A percentile compares a stretch with the other conserved stretches of the same genome.
phyloP scores from a whole-genome alignment of 1,140 invertebrate species.

The Cyphomyrmex costatus region DNA sequence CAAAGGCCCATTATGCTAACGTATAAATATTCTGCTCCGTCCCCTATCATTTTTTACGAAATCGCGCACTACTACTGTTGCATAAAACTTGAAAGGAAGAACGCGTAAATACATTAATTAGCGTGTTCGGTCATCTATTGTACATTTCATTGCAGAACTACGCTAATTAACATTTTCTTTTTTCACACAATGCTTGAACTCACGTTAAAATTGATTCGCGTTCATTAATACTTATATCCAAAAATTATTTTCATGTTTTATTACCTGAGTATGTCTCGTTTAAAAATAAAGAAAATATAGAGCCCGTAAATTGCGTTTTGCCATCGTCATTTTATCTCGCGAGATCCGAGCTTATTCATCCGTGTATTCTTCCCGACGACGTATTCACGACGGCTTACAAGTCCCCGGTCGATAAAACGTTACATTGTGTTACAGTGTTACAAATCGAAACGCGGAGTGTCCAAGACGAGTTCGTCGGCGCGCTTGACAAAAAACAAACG shows the following conservation, averaged over 20 bases:
- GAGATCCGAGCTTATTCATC: slow-evolving; percentile 45
- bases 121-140: neutral
- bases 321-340: slow-evolving; percentile 27
- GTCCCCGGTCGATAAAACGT: slow-evolving; percentile 20
- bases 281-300: neutral
- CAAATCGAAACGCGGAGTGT: slow-evolving; percentile 34
- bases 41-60: slow-evolving; percentile 1
- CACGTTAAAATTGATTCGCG: slow-evolving; percentile 15
- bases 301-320: neutral
- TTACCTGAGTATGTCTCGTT: neutral
- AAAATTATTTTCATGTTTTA: neutral
- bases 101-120: slow-evolving; percentile 26
- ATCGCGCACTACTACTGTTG: neutral
- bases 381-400: slow-evolving; percentile 43
- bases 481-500: slow-evolving; percentile 45
- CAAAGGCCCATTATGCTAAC: slow-evolving; percentile 29
- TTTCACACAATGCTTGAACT: neutral
- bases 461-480: slow-evolving; percentile 10
- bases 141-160: neutral
- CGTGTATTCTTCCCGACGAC: slow-evolving; percentile 37
- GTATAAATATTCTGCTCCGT: neutral
- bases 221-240: neutral
- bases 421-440: slow-evolving; percentile 52
- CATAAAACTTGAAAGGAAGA: slow-evolving; percentile 15
- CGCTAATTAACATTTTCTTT: neutral